phyloP scores from a whole-genome alignment of 2,888 invertebrate species.

The Acanthosepion pharaonis region DNA sequence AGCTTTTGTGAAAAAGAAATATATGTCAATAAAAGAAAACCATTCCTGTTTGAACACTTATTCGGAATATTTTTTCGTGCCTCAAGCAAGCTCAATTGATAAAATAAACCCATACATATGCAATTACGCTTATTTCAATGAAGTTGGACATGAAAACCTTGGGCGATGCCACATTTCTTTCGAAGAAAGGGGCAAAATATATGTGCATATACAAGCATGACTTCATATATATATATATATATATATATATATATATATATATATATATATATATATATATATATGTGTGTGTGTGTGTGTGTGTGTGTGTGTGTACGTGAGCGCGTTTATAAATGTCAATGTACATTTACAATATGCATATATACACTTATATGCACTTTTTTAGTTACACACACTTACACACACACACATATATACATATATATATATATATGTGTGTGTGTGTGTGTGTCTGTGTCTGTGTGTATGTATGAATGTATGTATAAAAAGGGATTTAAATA shows the following conservation, averaged over 20 bases:
- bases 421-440: background rate
- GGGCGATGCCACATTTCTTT: background rate
- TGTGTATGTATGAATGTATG: too few relatives aligned
- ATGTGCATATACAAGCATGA: too few relatives aligned
- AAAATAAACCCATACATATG: background rate
- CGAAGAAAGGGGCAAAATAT: background rate
- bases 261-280: background rate
- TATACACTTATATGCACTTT: too few relatives aligned
- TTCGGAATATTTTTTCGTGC: background rate
- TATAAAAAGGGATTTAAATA: too few relatives aligned
- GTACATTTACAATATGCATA: too few relatives aligned
- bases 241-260: background rate
- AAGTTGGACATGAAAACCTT: background rate
- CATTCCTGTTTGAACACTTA: background rate
- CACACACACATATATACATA: background rate
- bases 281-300: background rate
- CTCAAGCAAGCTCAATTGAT: background rate
- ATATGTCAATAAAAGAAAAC: background rate
- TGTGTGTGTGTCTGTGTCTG: too few relatives aligned
- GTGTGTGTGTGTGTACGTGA: background rate
- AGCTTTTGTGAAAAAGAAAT: background rate
- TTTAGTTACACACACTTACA: background rate
- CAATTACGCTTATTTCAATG: background rate
- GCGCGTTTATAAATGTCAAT: background rate
- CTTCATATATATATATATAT: background rate